A percentile compares a stretch with the other conserved stretches of the same genome.
Conservation (phyloP, 2,888 invertebrate genomes). For the Crioceris asparagi region DNA sequence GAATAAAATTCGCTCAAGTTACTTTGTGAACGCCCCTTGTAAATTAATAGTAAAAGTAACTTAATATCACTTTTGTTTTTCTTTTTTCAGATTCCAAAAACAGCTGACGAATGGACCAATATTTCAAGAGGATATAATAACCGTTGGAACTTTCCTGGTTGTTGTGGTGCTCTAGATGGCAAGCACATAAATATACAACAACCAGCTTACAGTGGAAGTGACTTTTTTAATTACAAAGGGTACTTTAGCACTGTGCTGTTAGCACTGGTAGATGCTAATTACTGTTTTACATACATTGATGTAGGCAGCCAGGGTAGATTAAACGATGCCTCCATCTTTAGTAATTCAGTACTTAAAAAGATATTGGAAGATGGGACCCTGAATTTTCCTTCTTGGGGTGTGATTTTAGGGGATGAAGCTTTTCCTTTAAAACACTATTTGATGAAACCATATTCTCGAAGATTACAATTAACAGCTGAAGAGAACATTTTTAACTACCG, state of each 20-base stretch:
- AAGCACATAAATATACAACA: constrained; percentile 19
- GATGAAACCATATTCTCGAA: constrained; percentile 12
- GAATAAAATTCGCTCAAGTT: too few relatives aligned
- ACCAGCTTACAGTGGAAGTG: constrained; percentile 16
- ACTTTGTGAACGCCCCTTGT: too few relatives aligned
- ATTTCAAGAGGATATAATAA: too few relatives aligned
- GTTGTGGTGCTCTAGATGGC: constrained; percentile 19
- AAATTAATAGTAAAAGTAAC: too few relatives aligned
- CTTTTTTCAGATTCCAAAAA: too few relatives aligned
- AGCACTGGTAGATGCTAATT: constrained; percentile 17
- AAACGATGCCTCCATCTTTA: constrained; percentile 18
- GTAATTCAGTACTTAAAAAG: constrained; percentile 8
- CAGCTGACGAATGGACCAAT: too few relatives aligned
- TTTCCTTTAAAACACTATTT: constrained; percentile 17
- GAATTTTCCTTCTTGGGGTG: constrained; percentile 12
- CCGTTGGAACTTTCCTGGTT: constrained; percentile 19
- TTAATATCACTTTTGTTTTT: too few relatives aligned
- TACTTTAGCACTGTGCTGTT: constrained; percentile 18
- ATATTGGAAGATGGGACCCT: constrained; percentile 7
- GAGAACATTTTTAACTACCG: constrained; percentile 8
- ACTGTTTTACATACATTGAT: constrained; percentile 17
- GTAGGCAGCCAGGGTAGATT: constrained; percentile 16
- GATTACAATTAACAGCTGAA: constrained; percentile 1
- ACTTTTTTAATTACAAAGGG: constrained; percentile 21
- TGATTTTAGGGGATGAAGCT: constrained; percentile 20